A percentile compares a stretch with the other conserved stretches of the same genome.
Evolutionary conservation across 2,797 vertebrate genomes (phyloP).

Genomic region (Sciurus vulgaris): DNA sequence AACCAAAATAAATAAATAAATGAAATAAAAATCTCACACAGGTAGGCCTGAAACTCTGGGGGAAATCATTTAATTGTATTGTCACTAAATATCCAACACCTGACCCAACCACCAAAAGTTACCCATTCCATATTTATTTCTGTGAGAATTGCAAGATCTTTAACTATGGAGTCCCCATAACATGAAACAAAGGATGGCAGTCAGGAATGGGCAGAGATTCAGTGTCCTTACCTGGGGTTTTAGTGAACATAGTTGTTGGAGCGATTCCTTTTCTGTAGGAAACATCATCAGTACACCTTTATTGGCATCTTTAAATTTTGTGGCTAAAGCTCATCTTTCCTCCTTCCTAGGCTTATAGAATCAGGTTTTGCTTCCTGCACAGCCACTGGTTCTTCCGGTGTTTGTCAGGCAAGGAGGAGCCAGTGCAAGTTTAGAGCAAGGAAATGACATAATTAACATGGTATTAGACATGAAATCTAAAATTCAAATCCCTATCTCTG

Average conservation of each 20-base stretch:
- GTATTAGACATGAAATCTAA: conserved; percentile 42
- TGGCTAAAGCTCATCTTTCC: conserved; percentile 1
- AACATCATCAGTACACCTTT: neutral
- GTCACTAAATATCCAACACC: neutral
- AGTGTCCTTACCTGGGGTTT: neutral
- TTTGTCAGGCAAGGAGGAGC: conserved; percentile 62
- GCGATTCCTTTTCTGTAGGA: neutral
- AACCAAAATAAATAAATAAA: neutral
- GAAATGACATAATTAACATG: conserved; percentile 70
- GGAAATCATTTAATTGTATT: neutral
- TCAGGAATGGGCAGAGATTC: neutral
- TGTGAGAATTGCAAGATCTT: neutral
- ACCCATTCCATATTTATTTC: neutral
- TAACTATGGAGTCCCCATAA: neutral
- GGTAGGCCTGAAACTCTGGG: neutral
- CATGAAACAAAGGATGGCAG: neutral
- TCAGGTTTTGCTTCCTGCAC: conserved; percentile 42
- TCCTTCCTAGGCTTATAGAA: conserved; percentile 20
- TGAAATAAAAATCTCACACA: neutral
- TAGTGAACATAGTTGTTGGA: neutral
- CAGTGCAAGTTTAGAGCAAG: conserved; percentile 44
- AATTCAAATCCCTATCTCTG: conserved; percentile 35
- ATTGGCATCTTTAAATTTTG: neutral
- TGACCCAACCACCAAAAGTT: neutral
- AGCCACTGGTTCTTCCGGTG: conserved; percentile 50